Base-by-base conservation (phyloP, 2,888 invertebrate genomes). In the Tiliacea aurago region DNA sequence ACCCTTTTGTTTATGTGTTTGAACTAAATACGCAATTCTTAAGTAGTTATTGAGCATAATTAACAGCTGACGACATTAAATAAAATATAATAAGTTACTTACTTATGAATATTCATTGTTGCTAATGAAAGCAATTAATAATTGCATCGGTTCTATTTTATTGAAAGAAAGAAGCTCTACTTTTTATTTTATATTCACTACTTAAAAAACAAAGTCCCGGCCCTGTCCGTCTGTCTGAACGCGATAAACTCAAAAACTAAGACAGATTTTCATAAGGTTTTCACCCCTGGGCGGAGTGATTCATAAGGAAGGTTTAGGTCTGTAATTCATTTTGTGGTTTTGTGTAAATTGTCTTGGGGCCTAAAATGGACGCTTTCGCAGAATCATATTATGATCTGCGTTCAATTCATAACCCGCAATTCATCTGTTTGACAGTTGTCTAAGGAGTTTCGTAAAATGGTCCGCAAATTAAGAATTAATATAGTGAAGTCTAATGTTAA, bases 1-100 rank as follows among this genome's bases (percentile, higher is more conserved):
- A n/a, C 4, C 45, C 37, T 45, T 68, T 66, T 61, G 3, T 68
- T 81, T 76, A 28, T 61, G 61, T 69, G 18, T 15, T n/a, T 15
- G 28, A 1, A 49, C 20, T 28, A 18, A 1, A 33, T 61, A 15
- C 56, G 41, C 33, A 49, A 65, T 43, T 66, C 0, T 20, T n/a
- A 33, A 72, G 47, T 43, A 63, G 18, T 45, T 70, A 53, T 47
- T 15, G 23, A 56, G 3, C 33, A 18, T 47, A 70, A 70, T 55
- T 37, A 15, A 18, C 64, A 41, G 3, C 4, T n/a, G 49, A 6
- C 10, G 28, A 23, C 28, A 13, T 43, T 72, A 18, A 0, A 6
- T 28, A 28, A 11, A 66, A 43, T 33, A 66, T n/a, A 43, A 58
- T 37, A n/a, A n/a, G n/a, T n/a, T n/a, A n/a, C n/a, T n/a, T n/a